Conservation (phyloP, 2,888 invertebrate genomes). For the Clanis bilineata region DNA sequence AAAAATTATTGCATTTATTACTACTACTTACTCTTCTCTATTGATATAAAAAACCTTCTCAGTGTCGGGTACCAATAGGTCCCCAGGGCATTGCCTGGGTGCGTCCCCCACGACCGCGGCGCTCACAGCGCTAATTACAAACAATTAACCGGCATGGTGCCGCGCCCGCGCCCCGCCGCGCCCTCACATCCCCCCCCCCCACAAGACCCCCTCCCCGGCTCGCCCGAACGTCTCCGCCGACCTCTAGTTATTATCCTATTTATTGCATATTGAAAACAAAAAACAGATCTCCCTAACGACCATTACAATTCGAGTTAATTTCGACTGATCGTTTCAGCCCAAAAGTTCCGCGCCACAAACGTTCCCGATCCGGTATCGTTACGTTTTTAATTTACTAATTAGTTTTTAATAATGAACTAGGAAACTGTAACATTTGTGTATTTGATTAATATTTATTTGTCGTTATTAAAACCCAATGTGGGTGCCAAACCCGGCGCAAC, state of each 20-base stretch:
- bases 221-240: slow-evolving; percentile 37
- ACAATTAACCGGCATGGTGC: slow-evolving; percentile 67
- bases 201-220: not conserved
- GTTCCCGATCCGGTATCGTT: not conserved
- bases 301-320: slow-evolving; percentile 39
- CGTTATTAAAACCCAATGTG: too few species aligned
- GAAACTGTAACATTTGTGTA: not conserved
- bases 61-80: not conserved
- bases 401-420: not conserved
- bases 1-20: too few species aligned
- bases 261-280: slow-evolving; percentile 73
- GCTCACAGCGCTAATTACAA: slow-evolving; percentile 62
- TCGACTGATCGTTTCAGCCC: slow-evolving; percentile 30
- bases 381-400: slow-evolving; percentile 4
- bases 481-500: too few species aligned
- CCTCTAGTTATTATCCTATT: slow-evolving; percentile 60
- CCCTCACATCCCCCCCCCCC: slow-evolving; percentile 16
- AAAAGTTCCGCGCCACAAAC: slow-evolving; percentile 17
- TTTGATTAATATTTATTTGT: not conserved
- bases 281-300: slow-evolving; percentile 47
- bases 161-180: slow-evolving; percentile 56
- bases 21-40: too few species aligned
- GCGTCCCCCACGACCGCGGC: slow-evolving; percentile 4
- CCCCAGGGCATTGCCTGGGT: not conserved
- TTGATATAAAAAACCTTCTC: not conserved